These are phyloP conservation scores for Lophius americanus DNA, from an alignment of 2,797 vertebrate species.

Conservation along the genomic window DNA sequence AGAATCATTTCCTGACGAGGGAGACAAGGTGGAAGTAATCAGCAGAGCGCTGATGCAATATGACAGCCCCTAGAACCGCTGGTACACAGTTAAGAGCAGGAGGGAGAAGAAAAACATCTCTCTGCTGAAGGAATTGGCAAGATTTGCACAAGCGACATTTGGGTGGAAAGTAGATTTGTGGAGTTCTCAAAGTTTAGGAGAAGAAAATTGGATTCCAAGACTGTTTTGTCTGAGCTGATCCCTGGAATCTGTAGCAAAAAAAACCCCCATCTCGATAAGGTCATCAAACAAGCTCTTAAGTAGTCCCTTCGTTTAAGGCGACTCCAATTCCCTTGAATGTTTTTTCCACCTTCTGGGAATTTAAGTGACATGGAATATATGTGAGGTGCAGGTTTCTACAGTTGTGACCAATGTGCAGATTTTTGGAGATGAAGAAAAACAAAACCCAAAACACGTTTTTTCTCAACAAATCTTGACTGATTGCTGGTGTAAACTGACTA, in stretches of 20 bases:
- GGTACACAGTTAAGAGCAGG: constrained; percentile 82
- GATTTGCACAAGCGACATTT: constrained; percentile 69
- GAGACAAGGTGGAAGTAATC: constrained; percentile 89
- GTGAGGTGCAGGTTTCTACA: constrained; percentile 10
- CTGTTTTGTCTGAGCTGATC: constrained; percentile 54
- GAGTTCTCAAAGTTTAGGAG: constrained; percentile 73
- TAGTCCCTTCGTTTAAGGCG: constrained; percentile 24
- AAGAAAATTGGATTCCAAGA: constrained; percentile 50
- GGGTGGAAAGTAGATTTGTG: constrained; percentile 69
- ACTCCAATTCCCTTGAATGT: constrained; percentile 7
- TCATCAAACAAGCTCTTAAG: constrained; percentile 30
- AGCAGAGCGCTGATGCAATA: constrained; percentile 83
- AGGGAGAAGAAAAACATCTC: constrained; percentile 70
- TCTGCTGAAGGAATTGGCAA: constrained; percentile 68
- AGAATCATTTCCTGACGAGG: constrained; percentile 87
- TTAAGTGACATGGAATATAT: constrained; percentile 26
- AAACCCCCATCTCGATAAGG: background rate
- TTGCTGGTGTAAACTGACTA: constrained; percentile 72
- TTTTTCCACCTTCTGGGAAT: constrained; percentile 16
- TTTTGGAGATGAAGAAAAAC: constrained; percentile 19
- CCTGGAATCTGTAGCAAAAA: constrained; percentile 18
- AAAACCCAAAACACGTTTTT: constrained; percentile 23
- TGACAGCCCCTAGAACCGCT: constrained; percentile 82
- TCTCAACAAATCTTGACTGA: constrained; percentile 58
- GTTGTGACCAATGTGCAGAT: constrained; percentile 16